Evolutionary conservation across 2,113 vertebrate species (phyloP).

Genomic region (Peromyscus leucopus): DNA sequence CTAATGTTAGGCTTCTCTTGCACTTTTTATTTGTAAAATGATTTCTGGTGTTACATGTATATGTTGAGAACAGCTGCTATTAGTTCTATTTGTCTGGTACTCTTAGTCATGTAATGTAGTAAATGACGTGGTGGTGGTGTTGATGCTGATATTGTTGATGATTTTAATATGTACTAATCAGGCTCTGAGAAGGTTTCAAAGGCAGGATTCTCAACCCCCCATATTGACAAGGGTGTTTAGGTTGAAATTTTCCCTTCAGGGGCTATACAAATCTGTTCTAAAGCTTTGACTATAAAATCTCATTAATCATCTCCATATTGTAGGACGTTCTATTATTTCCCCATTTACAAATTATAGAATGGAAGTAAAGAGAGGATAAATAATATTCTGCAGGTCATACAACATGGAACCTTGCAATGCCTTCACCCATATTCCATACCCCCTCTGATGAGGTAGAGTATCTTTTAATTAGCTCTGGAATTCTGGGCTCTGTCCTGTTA

Average conservation of each 20-base stretch:
- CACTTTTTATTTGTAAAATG: slow-evolving; percentile 15
- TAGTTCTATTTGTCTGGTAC: background rate
- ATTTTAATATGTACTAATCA: background rate
- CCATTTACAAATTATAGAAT: background rate
- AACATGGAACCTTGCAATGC: background rate
- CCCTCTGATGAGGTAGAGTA: background rate
- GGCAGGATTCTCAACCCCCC: background rate
- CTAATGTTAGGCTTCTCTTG: background rate
- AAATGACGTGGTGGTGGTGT: background rate
- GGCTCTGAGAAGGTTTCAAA: background rate
- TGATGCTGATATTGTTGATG: background rate
- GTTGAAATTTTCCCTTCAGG: background rate
- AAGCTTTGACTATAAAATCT: background rate
- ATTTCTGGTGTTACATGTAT: background rate
- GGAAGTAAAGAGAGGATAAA: slow-evolving; percentile 20
- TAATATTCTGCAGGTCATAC: background rate
- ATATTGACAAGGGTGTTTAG: background rate
- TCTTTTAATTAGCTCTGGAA: background rate
- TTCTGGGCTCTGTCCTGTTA: background rate
- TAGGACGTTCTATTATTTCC: background rate
- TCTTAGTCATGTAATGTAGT: background rate
- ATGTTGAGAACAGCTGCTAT: background rate
- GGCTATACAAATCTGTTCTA: background rate
- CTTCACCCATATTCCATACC: background rate
- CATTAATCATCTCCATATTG: slow-evolving; percentile 7